A percentile compares a stretch with the other conserved stretches of the same genome.
Evolutionary conservation across 2,888 invertebrate species (phyloP).

Genomic region (Rhingia rostrata): DNA sequence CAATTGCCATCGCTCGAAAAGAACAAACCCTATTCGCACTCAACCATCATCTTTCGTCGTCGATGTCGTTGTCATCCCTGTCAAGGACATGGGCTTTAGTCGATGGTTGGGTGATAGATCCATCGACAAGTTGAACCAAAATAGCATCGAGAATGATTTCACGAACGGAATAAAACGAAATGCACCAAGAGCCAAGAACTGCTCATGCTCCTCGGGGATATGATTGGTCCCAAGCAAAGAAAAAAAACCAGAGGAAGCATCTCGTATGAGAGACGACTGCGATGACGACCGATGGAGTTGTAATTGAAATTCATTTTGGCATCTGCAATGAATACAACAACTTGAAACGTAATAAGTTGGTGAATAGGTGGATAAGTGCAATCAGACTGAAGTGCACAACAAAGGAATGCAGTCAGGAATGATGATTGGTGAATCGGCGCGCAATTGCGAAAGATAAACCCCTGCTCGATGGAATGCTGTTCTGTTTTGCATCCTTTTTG

Average conservation of each 20-base stretch:
- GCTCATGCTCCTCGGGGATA: constrained; percentile 11
- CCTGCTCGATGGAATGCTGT: background rate
- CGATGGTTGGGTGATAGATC: constrained; percentile 48
- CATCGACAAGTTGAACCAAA: constrained; percentile 49
- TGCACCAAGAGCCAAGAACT: constrained; percentile 49
- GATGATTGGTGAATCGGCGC: constrained; percentile 49
- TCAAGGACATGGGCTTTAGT: constrained; percentile 52
- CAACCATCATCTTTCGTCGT: constrained; percentile 48
- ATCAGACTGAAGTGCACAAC: constrained; percentile 60
- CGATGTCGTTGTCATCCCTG: constrained; percentile 9
- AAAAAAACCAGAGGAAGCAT: background rate
- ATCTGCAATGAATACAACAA: constrained; percentile 64
- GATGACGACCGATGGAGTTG: constrained; percentile 11
- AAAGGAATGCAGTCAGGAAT: constrained; percentile 54
- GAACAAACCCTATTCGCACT: constrained; percentile 20
- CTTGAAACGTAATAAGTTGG: constrained; percentile 69
- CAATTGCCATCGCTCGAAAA: constrained; percentile 60
- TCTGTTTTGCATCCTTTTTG: background rate
- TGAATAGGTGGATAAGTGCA: constrained; percentile 71
- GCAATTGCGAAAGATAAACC: constrained; percentile 35
- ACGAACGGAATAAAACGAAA: constrained; percentile 49
- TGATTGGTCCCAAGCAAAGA: background rate
- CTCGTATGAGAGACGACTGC: background rate
- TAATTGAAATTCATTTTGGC: constrained; percentile 72
- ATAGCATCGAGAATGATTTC: constrained; percentile 45